Conservation (phyloP, 2,113 vertebrate genomes). For the Protomyctophum bolini region DNA sequence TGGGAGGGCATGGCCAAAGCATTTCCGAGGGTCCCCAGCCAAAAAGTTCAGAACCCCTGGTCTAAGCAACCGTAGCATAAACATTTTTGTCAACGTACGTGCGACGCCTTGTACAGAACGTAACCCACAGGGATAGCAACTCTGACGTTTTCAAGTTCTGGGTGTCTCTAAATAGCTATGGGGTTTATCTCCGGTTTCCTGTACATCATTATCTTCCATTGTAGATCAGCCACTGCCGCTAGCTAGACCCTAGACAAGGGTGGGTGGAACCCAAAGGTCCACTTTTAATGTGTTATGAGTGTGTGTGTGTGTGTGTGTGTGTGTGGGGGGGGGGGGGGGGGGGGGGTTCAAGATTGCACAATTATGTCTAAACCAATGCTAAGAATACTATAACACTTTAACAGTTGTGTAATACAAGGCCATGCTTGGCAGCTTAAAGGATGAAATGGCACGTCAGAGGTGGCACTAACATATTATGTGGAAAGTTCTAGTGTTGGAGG, state of each 20-base stretch:
- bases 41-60: too few relatives aligned
- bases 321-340: not conserved
- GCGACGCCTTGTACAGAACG: conserved; percentile 42
- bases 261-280: conserved; percentile 65
- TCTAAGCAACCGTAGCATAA: conserved; percentile 30
- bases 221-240: conserved; percentile 20
- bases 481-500: conserved; percentile 24
- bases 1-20: too few relatives aligned
- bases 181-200: conserved; percentile 62
- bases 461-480: conserved; percentile 31
- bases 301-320: conserved; percentile 47
- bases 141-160: conserved; percentile 52
- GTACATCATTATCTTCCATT: conserved; percentile 58
- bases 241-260: conserved; percentile 50
- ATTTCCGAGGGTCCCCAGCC: too few relatives aligned
- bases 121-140: conserved; percentile 38
- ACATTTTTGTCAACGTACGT: conserved; percentile 46
- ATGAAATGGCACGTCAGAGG: conserved; percentile 16
- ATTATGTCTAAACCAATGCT: conserved; percentile 51
- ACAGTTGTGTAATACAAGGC: conserved; percentile 26
- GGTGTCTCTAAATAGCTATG: conserved; percentile 58
- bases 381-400: conserved; percentile 47
- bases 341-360: conserved; percentile 49
- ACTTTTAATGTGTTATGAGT: conserved; percentile 40
- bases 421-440: conserved; percentile 29